These are phyloP conservation scores for Anguilla anguilla DNA, from an alignment of 2,797 vertebrate species.

Conservation along the genomic window DNA sequence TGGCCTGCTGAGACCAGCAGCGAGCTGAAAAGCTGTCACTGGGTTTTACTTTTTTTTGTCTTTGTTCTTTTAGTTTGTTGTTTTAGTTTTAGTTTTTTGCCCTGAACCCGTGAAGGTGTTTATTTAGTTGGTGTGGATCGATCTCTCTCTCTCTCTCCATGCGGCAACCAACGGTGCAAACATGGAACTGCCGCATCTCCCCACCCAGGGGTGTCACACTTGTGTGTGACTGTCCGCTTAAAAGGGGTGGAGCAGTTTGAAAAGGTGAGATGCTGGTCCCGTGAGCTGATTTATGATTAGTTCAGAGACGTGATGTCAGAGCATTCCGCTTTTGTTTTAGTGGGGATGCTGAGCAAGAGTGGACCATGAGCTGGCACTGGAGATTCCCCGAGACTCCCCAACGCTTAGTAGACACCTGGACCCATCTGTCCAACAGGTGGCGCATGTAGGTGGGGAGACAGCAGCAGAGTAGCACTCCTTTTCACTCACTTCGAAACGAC, in stretches of 20 bases:
- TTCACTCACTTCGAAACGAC: not conserved
- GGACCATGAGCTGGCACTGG: not conserved
- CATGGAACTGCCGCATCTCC: too few species aligned
- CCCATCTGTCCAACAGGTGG: not conserved
- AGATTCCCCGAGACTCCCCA: not conserved
- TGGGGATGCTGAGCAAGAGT: not conserved
- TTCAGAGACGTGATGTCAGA: not conserved
- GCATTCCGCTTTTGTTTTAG: not conserved
- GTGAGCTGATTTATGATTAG: not conserved
- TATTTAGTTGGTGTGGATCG: too few species aligned
- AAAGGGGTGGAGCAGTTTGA: not conserved
- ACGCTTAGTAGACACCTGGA: not conserved
- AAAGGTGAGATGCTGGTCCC: not conserved
- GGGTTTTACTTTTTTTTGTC: too few species aligned
- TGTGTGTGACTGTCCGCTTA: not conserved
- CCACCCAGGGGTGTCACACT: too few species aligned
- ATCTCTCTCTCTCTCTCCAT: too few species aligned
- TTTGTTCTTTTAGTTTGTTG: too few species aligned
- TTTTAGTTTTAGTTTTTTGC: too few species aligned
- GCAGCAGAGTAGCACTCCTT: not conserved
- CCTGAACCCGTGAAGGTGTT: too few species aligned
- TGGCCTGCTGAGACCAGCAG: too few species aligned
- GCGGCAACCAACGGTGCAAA: too few species aligned
- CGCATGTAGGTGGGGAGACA: not conserved
- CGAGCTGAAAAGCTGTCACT: too few species aligned